These are phyloP conservation scores for Philotrypesis tridentata DNA, from an alignment of 1,140 invertebrate genomes.

Conservation along the genomic window DNA sequence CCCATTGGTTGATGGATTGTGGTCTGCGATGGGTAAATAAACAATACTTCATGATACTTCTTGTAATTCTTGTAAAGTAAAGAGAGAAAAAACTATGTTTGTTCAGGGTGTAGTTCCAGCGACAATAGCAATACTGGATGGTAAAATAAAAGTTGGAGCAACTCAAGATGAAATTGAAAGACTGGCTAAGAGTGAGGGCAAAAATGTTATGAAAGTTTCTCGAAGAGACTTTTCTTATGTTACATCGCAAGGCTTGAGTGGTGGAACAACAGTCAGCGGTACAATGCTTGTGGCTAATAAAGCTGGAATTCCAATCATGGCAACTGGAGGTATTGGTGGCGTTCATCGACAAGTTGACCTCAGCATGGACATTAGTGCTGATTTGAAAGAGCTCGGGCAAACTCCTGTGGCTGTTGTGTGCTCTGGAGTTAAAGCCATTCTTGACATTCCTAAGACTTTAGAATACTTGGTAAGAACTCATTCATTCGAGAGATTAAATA, in stretches of 20 bases:
- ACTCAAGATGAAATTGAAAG: constrained; percentile 77
- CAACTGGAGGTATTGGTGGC: constrained; percentile 93
- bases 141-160: constrained; percentile 89
- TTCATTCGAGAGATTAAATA: too few relatives aligned
- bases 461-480: constrained; percentile 87
- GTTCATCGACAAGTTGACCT: constrained; percentile 92
- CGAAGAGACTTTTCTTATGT: constrained; percentile 89
- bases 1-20: background rate
- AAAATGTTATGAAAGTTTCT: constrained; percentile 84
- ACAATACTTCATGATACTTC: background rate
- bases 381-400: constrained; percentile 91
- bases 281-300: constrained; percentile 90
- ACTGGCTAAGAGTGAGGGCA: constrained; percentile 72
- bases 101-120: constrained; percentile 91
- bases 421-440: constrained; percentile 97
- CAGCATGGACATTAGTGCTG: constrained; percentile 95
- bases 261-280: constrained; percentile 96
- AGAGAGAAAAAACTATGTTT: constrained; percentile 15
- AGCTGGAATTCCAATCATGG: constrained; percentile 93
- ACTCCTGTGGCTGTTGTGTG: constrained; percentile 93
- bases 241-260: constrained; percentile 82
- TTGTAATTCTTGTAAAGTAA: background rate
- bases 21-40: background rate
- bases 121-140: constrained; percentile 92
- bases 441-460: constrained; percentile 95